Evolutionary conservation across 2,113 vertebrate genomes (phyloP).

Genomic region (Serilophus lunatus): DNA sequence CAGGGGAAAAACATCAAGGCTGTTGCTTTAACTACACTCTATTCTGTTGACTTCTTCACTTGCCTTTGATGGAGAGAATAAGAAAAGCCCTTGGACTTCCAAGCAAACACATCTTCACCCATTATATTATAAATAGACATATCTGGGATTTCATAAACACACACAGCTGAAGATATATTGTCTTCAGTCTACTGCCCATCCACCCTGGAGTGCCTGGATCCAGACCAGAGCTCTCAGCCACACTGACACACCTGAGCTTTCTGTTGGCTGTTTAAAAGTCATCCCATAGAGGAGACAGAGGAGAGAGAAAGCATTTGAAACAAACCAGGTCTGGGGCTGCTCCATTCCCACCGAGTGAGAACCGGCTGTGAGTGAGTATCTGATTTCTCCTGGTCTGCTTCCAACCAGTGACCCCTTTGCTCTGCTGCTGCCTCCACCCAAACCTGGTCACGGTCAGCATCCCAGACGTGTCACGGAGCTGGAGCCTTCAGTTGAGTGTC

Average conservation of each 20-base stretch:
- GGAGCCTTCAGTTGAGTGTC: background rate
- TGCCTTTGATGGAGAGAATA: slow-evolving; percentile 7
- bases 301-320: background rate
- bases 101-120: background rate
- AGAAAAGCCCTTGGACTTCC: slow-evolving; percentile 41
- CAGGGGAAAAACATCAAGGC: slow-evolving; percentile 40
- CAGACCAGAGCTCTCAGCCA: background rate
- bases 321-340: background rate
- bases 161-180: background rate
- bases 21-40: slow-evolving; percentile 40
- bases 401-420: background rate
- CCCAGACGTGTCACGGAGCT: background rate
- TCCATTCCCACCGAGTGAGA: background rate
- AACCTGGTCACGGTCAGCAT: accelerated
- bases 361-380: background rate
- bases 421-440: background rate
- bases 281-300: background rate
- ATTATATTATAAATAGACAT: slow-evolving; percentile 15
- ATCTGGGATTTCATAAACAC: background rate
- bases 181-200: background rate
- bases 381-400: background rate
- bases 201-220: background rate
- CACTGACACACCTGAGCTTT: background rate
- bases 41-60: background rate
- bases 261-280: background rate